A percentile compares a stretch with the other conserved stretches of the same genome.
Evolutionary conservation across 2,888 invertebrate species (phyloP).

Genomic region (Opisthograptis luteolata): DNA sequence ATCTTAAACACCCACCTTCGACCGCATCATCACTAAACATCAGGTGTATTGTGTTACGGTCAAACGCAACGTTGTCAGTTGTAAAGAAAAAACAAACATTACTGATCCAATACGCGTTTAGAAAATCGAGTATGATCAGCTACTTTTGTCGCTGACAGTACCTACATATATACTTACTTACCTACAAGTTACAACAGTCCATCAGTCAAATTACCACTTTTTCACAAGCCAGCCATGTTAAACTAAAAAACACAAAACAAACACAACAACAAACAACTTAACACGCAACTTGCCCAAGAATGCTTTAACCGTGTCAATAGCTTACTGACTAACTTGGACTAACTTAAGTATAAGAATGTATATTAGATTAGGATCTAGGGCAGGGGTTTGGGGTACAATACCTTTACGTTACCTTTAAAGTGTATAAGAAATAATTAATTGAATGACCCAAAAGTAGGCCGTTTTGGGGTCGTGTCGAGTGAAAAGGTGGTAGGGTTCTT

Average conservation of each 20-base stretch:
- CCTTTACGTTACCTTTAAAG: neutral
- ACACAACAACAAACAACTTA: neutral
- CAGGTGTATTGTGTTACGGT: too few relatives aligned
- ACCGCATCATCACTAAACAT: too few relatives aligned
- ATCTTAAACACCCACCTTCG: too few relatives aligned
- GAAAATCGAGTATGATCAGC: too few relatives aligned
- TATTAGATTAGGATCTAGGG: constrained; percentile 19
- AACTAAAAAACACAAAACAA: too few relatives aligned
- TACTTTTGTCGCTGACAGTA: too few relatives aligned
- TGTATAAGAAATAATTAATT: constrained; percentile 12
- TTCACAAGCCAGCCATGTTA: constrained; percentile 13
- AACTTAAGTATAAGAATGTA: constrained; percentile 8
- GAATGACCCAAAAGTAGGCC: constrained; percentile 9
- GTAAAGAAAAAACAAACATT: too few relatives aligned
- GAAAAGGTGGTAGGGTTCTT: constrained; percentile 12
- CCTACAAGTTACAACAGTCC: neutral
- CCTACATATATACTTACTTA: too few relatives aligned
- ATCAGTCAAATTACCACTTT: constrained; percentile 11
- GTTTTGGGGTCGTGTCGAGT: neutral
- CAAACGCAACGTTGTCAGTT: too few relatives aligned
- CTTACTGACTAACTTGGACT: constrained; percentile 22
- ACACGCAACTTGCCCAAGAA: constrained; percentile 32
- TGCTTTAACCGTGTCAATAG: constrained; percentile 28
- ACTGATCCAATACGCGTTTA: too few relatives aligned
- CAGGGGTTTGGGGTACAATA: constrained; percentile 12